Evolutionary conservation across 2,888 invertebrate species (phyloP).

Genomic region (Cantharis lateralis): DNA sequence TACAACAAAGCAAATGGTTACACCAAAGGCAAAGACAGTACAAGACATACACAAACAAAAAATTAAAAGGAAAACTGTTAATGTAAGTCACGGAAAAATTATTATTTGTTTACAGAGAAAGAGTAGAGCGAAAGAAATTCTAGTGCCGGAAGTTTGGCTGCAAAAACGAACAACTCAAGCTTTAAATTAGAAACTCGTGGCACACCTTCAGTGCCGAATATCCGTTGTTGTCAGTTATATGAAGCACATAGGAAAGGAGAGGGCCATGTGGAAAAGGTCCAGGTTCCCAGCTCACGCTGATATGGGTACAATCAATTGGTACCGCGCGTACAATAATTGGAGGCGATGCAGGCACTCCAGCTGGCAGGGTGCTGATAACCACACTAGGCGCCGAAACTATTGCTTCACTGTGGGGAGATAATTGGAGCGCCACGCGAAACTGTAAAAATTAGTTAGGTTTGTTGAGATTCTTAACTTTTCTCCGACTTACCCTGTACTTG

Average conservation of each 20-base stretch:
- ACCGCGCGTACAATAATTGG: slow-evolving; percentile 76
- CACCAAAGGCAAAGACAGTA: not conserved
- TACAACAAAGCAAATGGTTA: not conserved
- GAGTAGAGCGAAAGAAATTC: not conserved
- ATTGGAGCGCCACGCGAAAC: slow-evolving; percentile 85
- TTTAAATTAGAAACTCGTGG: slow-evolving; percentile 3
- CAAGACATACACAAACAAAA: not conserved
- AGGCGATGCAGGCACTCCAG: slow-evolving; percentile 76
- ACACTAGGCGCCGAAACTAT: slow-evolving; percentile 72
- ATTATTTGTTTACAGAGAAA: not conserved
- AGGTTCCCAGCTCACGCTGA: slow-evolving; percentile 87
- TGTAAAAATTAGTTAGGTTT: slow-evolving; percentile 49
- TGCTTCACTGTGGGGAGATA: slow-evolving; percentile 71
- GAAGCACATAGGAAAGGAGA: slow-evolving; percentile 81
- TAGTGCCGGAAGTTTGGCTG: not conserved
- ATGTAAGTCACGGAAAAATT: not conserved
- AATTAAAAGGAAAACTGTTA: slow-evolving; percentile 14
- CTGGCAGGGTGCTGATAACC: slow-evolving; percentile 74
- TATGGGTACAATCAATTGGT: slow-evolving; percentile 79
- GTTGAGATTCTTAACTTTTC: not conserved
- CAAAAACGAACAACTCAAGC: not conserved
- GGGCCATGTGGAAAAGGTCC: slow-evolving; percentile 88
- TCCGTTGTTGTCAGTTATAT: slow-evolving; percentile 60
- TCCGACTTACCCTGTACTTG: slow-evolving; percentile 77
- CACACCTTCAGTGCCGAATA: slow-evolving; percentile 56